A percentile compares a stretch with the other conserved stretches of the same genome.
These are phyloP conservation scores for Bambusicola thoracicus DNA, from an alignment of 2,113 vertebrate species.

Conservation along the genomic window DNA sequence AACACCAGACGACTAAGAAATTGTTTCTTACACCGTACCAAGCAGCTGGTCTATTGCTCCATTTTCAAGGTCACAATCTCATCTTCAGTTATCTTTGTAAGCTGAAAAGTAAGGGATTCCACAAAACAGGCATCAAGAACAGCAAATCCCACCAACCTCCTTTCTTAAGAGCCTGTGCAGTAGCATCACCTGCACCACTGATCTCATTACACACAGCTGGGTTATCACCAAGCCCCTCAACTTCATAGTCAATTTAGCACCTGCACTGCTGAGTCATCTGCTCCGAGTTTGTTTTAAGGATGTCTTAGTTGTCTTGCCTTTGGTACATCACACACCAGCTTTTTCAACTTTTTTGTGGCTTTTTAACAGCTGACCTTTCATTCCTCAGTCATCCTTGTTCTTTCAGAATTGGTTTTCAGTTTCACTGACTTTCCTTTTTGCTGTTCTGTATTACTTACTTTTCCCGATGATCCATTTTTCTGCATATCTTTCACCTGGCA, in stretches of 20 bases:
- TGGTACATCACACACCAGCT: background rate
- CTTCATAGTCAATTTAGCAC: background rate
- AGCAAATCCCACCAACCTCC: background rate
- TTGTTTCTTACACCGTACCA: background rate
- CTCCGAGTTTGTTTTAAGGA: background rate
- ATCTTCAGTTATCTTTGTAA: background rate
- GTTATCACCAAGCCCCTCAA: background rate
- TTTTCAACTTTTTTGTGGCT: too few species aligned
- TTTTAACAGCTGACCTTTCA: background rate
- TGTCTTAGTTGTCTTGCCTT: background rate
- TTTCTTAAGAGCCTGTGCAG: background rate
- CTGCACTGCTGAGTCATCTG: background rate
- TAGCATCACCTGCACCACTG: rapidly evolving
- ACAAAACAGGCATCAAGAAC: background rate
- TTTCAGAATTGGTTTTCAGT: background rate
- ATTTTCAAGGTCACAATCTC: background rate
- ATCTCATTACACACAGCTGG: background rate
- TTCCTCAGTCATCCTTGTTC: background rate
- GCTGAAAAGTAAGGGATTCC: background rate
- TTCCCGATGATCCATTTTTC: background rate
- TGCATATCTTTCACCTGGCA: background rate
- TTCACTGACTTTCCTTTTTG: background rate
- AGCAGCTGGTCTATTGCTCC: background rate
- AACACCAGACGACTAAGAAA: background rate
- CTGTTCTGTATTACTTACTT: background rate